phyloP scores from a whole-genome alignment of 2,113 vertebrate species.

The Corvus hawaiiensis region DNA sequence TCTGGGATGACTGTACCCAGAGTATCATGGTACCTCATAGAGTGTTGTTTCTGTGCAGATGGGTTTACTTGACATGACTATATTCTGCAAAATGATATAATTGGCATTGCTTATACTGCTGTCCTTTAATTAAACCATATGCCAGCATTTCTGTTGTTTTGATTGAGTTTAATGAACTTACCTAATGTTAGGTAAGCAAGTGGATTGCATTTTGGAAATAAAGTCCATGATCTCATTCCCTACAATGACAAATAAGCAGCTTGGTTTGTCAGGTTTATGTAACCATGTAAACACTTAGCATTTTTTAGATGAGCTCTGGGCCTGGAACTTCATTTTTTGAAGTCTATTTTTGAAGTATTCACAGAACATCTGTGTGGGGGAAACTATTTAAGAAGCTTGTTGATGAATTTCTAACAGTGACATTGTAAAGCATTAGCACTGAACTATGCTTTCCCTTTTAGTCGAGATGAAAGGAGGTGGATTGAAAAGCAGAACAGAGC shows the following conservation, averaged over 20 bases:
- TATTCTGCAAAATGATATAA: not conserved
- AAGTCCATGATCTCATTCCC: not conserved
- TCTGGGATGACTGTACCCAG: not conserved
- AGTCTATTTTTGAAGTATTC: not conserved
- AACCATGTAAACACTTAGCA: not conserved
- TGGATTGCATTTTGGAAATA: not conserved
- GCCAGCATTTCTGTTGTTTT: not conserved
- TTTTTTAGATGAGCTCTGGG: not conserved
- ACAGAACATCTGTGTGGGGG: not conserved
- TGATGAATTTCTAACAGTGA: not conserved
- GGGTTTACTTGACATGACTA: not conserved
- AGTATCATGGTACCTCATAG: not conserved
- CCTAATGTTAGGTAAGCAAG: not conserved
- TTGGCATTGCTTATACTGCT: not conserved
- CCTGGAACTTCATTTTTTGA: not conserved
- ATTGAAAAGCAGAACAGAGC: constrained; percentile 98
- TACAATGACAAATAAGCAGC: not conserved
- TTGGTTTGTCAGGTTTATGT: not conserved
- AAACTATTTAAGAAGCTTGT: not conserved
- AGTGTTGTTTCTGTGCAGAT: not conserved
- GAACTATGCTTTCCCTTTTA: constrained; percentile 45
- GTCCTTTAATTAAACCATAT: not conserved
- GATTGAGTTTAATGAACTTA: not conserved
- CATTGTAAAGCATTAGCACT: not conserved
- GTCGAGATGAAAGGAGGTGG: constrained; percentile 96